These are phyloP conservation scores for Drosophila ohnishii DNA, from an alignment of 1,140 invertebrate genomes.

Conservation along the genomic window DNA sequence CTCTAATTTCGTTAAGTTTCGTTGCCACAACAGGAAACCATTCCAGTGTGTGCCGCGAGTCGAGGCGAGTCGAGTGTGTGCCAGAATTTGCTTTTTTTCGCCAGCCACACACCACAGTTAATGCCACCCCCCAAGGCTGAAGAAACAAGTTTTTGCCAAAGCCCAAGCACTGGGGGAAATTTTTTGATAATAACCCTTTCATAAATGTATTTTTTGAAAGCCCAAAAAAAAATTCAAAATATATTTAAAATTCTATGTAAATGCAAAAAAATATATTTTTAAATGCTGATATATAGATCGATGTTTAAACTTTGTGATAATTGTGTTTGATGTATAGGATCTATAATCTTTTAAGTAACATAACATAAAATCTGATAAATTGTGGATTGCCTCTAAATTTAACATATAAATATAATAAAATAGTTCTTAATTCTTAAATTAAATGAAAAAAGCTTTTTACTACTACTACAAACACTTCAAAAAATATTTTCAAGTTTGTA, in stretches of 20 bases:
- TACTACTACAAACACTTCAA: too few relatives aligned
- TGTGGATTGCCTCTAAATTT: too few relatives aligned
- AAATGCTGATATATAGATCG: too few relatives aligned
- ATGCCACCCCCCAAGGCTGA: constrained; percentile 44
- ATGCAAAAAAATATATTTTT: too few relatives aligned
- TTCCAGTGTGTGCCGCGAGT: constrained; percentile 35
- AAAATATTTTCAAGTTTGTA: too few relatives aligned
- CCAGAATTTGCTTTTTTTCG: constrained; percentile 29
- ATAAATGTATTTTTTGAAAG: background rate
- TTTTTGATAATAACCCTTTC: background rate
- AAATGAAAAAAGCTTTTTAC: too few relatives aligned
- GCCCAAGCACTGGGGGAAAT: constrained; percentile 7
- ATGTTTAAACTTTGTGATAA: too few relatives aligned
- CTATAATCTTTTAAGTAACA: too few relatives aligned
- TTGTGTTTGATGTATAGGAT: too few relatives aligned
- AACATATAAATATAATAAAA: too few relatives aligned
- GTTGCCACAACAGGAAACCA: constrained; percentile 71
- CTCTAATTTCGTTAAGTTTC: constrained; percentile 78
- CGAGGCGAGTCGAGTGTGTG: constrained; percentile 16
- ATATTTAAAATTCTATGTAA: background rate
- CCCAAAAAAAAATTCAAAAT: background rate
- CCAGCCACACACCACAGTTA: constrained; percentile 58
- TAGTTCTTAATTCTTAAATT: too few relatives aligned
- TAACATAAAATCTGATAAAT: too few relatives aligned
- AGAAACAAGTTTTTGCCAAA: constrained; percentile 29